Base-by-base conservation (phyloP, 2,797 vertebrate species). In the Glyptemys insculpta region DNA sequence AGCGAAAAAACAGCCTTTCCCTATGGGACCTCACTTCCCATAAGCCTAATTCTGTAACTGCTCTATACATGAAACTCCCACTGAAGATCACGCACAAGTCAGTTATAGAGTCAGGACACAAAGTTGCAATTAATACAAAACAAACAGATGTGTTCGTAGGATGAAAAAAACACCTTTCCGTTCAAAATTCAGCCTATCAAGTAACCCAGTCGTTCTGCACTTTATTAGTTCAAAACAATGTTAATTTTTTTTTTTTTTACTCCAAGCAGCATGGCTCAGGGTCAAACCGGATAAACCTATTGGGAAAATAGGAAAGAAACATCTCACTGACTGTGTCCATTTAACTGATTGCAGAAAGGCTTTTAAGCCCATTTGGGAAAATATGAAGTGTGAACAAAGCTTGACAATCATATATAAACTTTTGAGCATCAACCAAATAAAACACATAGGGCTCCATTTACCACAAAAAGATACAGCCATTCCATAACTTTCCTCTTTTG, bases 391-490 rank as follows among this genome's bases (percentile, higher is more conserved):
- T 81, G 81, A 76, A 87, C 21, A 91, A 72, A 83, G 44, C 47
- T 72, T 41, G 31, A 83, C 65, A 68, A 41, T 57, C 19, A 47
- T 3, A 1, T 0, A 2, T 27, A 37, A 82, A 25, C 12, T 74
- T n/a, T 6, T 0, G 3, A 54, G 16, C 53, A 50, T 37, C n/a
- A 59, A 23, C 11, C 25, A 19, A 23, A 16, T 50, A 79, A 79
- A 34, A 50, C 47, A 49, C 27, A 31, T 5, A 18, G 14, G 27
- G 15, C 29, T 79, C 47, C 27, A 49, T 79, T 50, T 79, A 50
- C 76, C 44, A 34, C 78, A 79, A 79, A 79, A 79, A 47, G 50
- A 15, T 37, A n/a, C 44, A 79, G 65, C 23, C n/a, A 5, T 72
- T 68, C 50, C 52, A 52, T 27, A 16, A 19, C 65, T 56, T 25